These are phyloP conservation scores for Cisticola juncidis DNA, from an alignment of 2,113 vertebrate species.

Conservation along the genomic window DNA sequence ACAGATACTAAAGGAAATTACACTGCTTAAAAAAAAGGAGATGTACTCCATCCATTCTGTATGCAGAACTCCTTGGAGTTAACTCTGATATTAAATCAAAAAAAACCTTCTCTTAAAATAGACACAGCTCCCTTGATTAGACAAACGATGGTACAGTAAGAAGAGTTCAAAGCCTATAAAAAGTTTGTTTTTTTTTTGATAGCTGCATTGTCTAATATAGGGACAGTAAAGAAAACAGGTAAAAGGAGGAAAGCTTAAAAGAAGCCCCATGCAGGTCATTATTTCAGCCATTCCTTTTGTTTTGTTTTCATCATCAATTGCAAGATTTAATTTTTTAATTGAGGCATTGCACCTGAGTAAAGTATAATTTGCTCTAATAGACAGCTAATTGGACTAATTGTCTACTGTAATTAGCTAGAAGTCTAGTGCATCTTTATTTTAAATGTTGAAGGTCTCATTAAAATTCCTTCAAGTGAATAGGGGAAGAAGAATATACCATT, in stretches of 20 bases:
- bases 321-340: neutral
- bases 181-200: neutral
- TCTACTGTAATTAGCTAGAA: slow-evolving; percentile 3
- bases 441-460: neutral
- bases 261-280: neutral
- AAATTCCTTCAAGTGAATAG: neutral
- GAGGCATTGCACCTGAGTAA: neutral
- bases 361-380: neutral
- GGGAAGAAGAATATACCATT: neutral
- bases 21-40: neutral
- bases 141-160: neutral
- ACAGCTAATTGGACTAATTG: neutral
- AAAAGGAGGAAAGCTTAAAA: neutral
- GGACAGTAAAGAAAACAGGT: neutral
- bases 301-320: neutral
- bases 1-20: neutral
- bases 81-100: neutral
- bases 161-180: neutral
- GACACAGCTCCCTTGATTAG: neutral
- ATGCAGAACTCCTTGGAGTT: neutral
- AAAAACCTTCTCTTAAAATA: neutral
- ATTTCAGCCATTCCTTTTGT: neutral
- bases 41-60: neutral
- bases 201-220: neutral
- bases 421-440: neutral